Conservation (phyloP, 2,888 invertebrate species). For the Thereva unica region DNA sequence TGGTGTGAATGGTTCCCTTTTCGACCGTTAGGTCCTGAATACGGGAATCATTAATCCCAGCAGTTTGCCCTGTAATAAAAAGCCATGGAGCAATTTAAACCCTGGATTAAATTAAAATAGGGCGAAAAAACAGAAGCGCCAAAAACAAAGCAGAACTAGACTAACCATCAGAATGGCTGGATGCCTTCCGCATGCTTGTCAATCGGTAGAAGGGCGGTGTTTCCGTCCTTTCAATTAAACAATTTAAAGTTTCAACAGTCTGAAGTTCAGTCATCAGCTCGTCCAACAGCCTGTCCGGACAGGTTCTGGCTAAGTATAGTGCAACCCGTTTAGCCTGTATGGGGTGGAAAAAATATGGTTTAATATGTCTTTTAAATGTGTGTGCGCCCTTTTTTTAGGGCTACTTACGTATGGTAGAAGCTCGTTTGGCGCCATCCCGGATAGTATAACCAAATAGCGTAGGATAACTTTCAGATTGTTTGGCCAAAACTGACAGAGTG, state of each 20-base stretch:
- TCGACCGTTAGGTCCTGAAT: slow-evolving; percentile 67
- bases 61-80: slow-evolving; percentile 52
- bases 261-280: slow-evolving; percentile 97
- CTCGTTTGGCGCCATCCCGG: slow-evolving; percentile 96
- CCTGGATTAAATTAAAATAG: too few relatives aligned
- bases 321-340: slow-evolving; percentile 93
- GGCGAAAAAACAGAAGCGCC: neutral
- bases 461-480: slow-evolving; percentile 96
- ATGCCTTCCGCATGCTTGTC: slow-evolving; percentile 88
- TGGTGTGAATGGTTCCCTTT: slow-evolving; percentile 95
- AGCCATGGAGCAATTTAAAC: too few relatives aligned
- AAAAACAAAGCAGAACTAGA: slow-evolving; percentile 40
- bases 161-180: slow-evolving; percentile 74
- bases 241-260: slow-evolving; percentile 94
- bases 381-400: neutral
- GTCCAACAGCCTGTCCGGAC: slow-evolving; percentile 90
- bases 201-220: slow-evolving; percentile 97
- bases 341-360: neutral
- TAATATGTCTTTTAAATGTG: neutral
- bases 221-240: slow-evolving; percentile 94
- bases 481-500: slow-evolving; percentile 93
- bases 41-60: slow-evolving; percentile 57
- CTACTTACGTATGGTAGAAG: slow-evolving; percentile 85
- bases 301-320: slow-evolving; percentile 87
- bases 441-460: slow-evolving; percentile 92